phyloP scores from a whole-genome alignment of 2,888 invertebrate species.

The Xylocampa areola region DNA sequence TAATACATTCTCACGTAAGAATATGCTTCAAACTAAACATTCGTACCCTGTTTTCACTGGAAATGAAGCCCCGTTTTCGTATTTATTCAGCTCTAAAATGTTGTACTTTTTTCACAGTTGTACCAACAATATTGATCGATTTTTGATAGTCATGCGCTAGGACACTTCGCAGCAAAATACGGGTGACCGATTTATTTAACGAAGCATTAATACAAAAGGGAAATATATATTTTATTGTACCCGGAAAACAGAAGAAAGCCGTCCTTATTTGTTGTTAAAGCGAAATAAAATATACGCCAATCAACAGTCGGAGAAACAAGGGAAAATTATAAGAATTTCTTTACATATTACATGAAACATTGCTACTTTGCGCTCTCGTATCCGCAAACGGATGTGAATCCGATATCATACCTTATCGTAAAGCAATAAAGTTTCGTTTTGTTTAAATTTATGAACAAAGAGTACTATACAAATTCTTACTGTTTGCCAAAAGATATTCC shows the following conservation, averaged over 20 bases:
- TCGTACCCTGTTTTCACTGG: constrained; percentile 57
- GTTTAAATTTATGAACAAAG: constrained; percentile 36
- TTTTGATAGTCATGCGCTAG: constrained; percentile 35
- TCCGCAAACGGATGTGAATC: constrained; percentile 21
- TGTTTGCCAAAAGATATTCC: constrained; percentile 58
- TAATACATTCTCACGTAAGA: constrained; percentile 66
- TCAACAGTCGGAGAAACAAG: constrained; percentile 51
- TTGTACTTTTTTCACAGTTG: constrained; percentile 17
- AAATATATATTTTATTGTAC: constrained; percentile 18
- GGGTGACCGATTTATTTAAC: constrained; percentile 15
- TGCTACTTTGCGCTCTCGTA: constrained; percentile 40
- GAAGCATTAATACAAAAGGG: constrained; percentile 13
- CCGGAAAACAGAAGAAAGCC: constrained; percentile 19
- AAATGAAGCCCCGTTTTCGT: constrained; percentile 41
- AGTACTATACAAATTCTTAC: constrained; percentile 45
- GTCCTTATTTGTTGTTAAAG: constrained; percentile 30
- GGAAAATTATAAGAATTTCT: constrained; percentile 52
- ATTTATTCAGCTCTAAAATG: constrained; percentile 26
- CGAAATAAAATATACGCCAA: constrained; percentile 47
- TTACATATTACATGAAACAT: constrained; percentile 51
- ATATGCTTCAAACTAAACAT: constrained; percentile 64
- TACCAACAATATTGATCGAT: constrained; percentile 40
- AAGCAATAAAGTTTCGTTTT: constrained; percentile 38
- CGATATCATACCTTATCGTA: constrained; percentile 33
- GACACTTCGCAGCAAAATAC: constrained; percentile 17